phyloP scores from a whole-genome alignment of 2,888 invertebrate species.

The Oligia fasciuncula region DNA sequence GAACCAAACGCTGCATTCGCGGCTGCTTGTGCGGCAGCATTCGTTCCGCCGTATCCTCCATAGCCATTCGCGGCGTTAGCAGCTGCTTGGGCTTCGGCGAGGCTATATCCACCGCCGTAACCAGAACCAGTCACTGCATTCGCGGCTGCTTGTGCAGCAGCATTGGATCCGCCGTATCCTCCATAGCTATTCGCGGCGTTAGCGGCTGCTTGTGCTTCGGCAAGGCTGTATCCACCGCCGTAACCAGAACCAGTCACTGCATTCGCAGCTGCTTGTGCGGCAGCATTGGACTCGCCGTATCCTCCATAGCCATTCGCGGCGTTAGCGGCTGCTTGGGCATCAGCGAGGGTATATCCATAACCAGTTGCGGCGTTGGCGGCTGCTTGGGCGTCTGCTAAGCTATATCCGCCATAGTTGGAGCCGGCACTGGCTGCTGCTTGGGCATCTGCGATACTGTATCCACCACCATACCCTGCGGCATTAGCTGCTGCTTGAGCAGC shows the following conservation, averaged over 20 bases:
- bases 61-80: neutral
- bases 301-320: constrained; percentile 8
- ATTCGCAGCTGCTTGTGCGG: constrained; percentile 34
- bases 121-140: constrained; percentile 29
- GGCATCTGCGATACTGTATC: constrained; percentile 22
- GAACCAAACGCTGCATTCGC: constrained; percentile 11
- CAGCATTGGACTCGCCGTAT: constrained; percentile 6
- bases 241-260: constrained; percentile 25
- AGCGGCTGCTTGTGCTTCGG: constrained; percentile 31
- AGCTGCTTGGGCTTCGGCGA: neutral
- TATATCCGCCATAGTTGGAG: constrained; percentile 36
- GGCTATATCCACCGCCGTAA: neutral
- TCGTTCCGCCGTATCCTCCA: neutral
- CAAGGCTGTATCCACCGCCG: constrained; percentile 46
- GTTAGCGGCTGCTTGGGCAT: constrained; percentile 31
- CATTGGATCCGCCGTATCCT: constrained; percentile 10
- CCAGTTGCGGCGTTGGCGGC: constrained; percentile 11
- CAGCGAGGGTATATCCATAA: constrained; percentile 39
- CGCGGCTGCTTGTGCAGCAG: constrained; percentile 27
- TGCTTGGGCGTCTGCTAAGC: constrained; percentile 39
- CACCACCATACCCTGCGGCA: constrained; percentile 9
- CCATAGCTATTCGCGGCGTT: constrained; percentile 15
- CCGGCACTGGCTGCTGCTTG: constrained; percentile 33
- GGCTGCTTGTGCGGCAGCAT: neutral
- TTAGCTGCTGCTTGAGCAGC: constrained; percentile 37